Percentiles rank a stretch among this genome's conserved stretches.
phyloP scores from a whole-genome alignment of 2,888 invertebrate genomes.

The Halictus ligatus region DNA sequence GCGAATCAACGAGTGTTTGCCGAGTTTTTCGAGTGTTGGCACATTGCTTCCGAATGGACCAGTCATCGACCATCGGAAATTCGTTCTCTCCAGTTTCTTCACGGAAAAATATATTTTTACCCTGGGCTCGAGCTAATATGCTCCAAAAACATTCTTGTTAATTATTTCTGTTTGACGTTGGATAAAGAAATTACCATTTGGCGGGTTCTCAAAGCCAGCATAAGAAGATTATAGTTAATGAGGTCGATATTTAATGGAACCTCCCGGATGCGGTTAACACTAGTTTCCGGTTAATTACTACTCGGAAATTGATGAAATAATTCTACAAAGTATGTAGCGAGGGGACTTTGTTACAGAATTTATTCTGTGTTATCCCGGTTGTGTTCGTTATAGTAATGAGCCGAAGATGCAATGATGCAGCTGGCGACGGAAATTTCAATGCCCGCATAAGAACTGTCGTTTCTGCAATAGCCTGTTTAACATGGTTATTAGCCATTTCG shows the following conservation, averaged over 20 bases:
- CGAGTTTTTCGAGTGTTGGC: constrained; percentile 60
- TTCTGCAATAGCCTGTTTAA: background rate
- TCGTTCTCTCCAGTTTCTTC: background rate
- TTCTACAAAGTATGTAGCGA: background rate
- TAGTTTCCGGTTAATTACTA: too few species aligned
- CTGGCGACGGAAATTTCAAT: constrained; percentile 17
- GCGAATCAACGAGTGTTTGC: constrained; percentile 60
- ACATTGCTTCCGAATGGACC: constrained; percentile 53
- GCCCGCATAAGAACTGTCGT: constrained; percentile 12
- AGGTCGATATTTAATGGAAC: background rate
- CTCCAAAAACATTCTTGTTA: too few species aligned
- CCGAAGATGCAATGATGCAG: background rate
- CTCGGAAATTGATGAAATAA: too few species aligned
- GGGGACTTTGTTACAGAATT: background rate
- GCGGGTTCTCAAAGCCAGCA: too few species aligned
- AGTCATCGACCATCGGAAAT: constrained; percentile 5
- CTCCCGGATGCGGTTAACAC: too few species aligned
- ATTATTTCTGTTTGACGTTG: too few species aligned
- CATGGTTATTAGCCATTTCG: too few species aligned
- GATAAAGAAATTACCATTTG: too few species aligned
- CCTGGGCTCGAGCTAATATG: too few species aligned
- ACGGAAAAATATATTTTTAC: background rate
- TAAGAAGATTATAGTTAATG: background rate
- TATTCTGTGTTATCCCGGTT: background rate
- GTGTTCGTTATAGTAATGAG: background rate